Base-by-base conservation (phyloP, 2,797 vertebrate species). In the Neosalanx taihuensis region DNA sequence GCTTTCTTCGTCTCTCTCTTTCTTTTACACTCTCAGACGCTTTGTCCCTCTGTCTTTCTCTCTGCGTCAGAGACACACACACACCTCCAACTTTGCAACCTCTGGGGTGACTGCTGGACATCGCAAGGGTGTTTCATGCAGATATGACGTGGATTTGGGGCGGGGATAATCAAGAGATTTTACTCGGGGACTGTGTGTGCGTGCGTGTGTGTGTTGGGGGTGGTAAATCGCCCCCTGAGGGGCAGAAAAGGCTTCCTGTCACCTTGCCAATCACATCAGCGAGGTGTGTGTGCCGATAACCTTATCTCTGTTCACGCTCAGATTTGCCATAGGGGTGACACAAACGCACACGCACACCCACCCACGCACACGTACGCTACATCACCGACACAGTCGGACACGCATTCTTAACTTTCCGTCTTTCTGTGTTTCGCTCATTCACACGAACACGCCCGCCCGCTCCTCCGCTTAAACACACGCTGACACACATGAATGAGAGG, bases 201-300 rank as follows among this genome's bases (percentile, higher is more conserved):
- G 64, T 71, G 70, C 71, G 37, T 72, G 65, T 67, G 53, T 76
- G 67, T 57, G 30, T 58, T 23, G n/a, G 33, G 20, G 80, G 73
- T 78, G 76, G 61, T 77, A 78, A 76, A 57, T 81, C 71, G 68
- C 15, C 65, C 65, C 81, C 69, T 72, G 17, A 77, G 82, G 86
- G 79, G 78, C 53, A 77, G 69, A 71, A 70, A 64, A 82, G 83
- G 84, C 83, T 80, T 76, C 78, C 85, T 88, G 85, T 90, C 86
- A 88, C 87, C 86, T 89, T 88, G 90, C 90, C 90, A 91, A 87
- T 90, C 89, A 90, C 83, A 88, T 89, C 85, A 84, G 84, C 84
- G 81, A 87, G 86, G 88, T 86, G 85, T 63, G 35, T 87, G 78
- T 83, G 78, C 71, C 74, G 89, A 91, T 90, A 90, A 89, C 87